Evolutionary conservation across 64 coral and sea anemone genomes (phyloP).

Genomic region (Stichodactyla helianthus): DNA sequence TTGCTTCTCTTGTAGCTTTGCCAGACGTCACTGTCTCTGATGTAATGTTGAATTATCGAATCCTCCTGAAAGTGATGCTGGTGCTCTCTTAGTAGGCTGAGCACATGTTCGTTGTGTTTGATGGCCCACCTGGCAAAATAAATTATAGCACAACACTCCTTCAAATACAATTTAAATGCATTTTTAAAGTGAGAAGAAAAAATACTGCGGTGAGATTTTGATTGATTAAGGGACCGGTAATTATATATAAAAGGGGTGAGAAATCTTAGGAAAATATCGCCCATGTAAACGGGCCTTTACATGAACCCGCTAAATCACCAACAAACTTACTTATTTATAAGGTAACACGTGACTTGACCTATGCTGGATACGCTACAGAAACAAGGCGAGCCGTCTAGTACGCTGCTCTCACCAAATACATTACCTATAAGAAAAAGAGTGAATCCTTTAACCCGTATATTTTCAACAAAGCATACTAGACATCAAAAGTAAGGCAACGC

Average conservation of each 20-base stretch:
- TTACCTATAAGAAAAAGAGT: constrained; percentile 34
- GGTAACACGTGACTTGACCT: constrained; percentile 79
- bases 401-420: constrained; percentile 73
- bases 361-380: constrained; percentile 84
- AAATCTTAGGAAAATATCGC: no score
- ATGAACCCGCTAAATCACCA: neutral
- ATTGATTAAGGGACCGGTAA: no score
- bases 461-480: no score
- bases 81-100: constrained; percentile 53
- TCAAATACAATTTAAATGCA: no score
- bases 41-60: constrained; percentile 66
- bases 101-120: constrained; percentile 72
- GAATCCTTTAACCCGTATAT: neutral
- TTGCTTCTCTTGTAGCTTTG: constrained; percentile 88
- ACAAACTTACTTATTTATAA: constrained; percentile 84
- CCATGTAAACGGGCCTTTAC: neutral
- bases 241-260: no score
- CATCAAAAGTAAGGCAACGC: no score
- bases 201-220: no score
- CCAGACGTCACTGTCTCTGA: constrained; percentile 91
- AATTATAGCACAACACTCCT: neutral
- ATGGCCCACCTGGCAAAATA: constrained; percentile 67
- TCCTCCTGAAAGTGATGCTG: constrained; percentile 67
- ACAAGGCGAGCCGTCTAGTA: constrained; percentile 66
- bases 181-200: no score